Evolutionary conservation across 2,888 invertebrate species (phyloP).

Genomic region (Campopleginae sp.): DNA sequence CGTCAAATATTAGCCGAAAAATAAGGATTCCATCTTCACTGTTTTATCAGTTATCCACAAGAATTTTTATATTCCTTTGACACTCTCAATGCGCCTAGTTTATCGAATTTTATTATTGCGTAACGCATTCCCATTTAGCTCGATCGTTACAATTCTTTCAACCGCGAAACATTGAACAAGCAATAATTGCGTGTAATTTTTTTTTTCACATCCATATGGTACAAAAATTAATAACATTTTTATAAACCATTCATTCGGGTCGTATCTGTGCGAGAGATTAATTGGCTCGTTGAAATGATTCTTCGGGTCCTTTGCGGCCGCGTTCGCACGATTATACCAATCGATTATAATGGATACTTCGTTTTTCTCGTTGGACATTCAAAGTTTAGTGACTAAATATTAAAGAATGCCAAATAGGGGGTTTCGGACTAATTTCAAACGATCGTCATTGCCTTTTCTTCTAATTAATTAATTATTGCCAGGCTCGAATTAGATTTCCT

Average conservation of each 20-base stretch:
- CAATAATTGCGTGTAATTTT: slow-evolving; percentile 26
- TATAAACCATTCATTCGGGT: neutral
- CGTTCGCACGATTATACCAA: neutral
- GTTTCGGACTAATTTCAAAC: neutral
- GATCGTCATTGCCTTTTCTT: neutral
- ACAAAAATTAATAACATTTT: neutral
- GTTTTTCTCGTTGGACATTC: neutral
- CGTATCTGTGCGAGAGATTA: neutral
- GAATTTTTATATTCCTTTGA: slow-evolving; percentile 25
- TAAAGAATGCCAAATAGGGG: neutral
- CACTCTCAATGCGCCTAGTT: slow-evolving; percentile 13
- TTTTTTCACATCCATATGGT: slow-evolving; percentile 3
- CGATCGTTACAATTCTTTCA: neutral
- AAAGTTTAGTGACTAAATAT: neutral
- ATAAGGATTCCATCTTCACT: neutral
- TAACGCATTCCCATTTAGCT: slow-evolving; percentile 25
- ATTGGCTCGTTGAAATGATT: neutral
- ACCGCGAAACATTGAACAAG: slow-evolving; percentile 20
- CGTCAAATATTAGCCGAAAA: neutral
- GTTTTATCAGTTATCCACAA: neutral
- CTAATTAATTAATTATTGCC: neutral
- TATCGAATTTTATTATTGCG: slow-evolving; percentile 20
- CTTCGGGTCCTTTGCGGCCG: neutral
- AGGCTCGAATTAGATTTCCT: neutral
- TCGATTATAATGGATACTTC: neutral